Evolutionary conservation across 2,888 invertebrate species (phyloP).

Genomic region (Rhamphomyia laevipes): DNA sequence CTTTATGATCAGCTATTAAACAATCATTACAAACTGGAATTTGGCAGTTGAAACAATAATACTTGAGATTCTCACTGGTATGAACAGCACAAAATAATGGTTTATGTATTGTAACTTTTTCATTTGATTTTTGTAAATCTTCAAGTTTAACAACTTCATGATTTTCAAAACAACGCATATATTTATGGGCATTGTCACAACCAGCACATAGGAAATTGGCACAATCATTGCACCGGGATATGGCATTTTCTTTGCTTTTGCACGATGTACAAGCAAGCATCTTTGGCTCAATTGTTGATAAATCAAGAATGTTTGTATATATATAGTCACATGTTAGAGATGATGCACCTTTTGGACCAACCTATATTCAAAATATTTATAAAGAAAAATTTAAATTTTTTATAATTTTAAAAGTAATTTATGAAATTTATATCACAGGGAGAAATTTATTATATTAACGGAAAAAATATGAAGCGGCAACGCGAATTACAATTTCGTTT

Average conservation of each 20-base stretch:
- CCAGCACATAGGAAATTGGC: constrained; percentile 87
- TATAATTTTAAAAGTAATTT: neutral
- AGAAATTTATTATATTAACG: no score
- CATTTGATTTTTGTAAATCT: constrained; percentile 62
- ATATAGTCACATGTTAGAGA: constrained; percentile 79
- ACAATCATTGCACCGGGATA: constrained; percentile 89
- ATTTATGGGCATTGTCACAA: constrained; percentile 91
- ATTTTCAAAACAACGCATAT: constrained; percentile 94
- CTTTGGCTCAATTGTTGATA: constrained; percentile 59
- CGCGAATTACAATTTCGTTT: no score
- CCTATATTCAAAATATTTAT: constrained; percentile 33
- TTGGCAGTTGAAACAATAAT: constrained; percentile 79
- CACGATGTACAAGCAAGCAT: constrained; percentile 82
- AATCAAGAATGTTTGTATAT: constrained; percentile 71
- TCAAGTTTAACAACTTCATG: constrained; percentile 85
- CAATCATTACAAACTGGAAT: constrained; percentile 82
- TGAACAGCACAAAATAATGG: constrained; percentile 77
- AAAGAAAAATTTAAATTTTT: neutral
- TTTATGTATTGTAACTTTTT: constrained; percentile 76
- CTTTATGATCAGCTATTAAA: constrained; percentile 69
- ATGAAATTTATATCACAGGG: no score
- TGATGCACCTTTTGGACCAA: constrained; percentile 62
- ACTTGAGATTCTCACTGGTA: constrained; percentile 71
- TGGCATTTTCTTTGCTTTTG: constrained; percentile 88
- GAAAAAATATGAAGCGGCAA: no score